These are phyloP conservation scores for Lamellibrachia luymesi DNA, from an alignment of 1,140 invertebrate species.

Conservation along the genomic window DNA sequence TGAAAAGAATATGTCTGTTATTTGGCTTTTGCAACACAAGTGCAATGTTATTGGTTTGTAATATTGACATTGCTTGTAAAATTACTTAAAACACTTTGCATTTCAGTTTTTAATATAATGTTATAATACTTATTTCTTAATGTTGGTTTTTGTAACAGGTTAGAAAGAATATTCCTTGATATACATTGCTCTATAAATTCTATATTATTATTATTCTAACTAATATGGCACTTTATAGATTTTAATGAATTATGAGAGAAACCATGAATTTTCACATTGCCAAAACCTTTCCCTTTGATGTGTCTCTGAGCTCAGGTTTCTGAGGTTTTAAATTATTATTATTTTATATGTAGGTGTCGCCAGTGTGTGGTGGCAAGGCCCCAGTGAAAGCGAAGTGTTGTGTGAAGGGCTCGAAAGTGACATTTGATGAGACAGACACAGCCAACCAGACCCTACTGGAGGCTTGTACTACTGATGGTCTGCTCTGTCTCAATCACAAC, in stretches of 20 bases:
- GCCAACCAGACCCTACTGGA: neutral
- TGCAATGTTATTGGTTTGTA: no score
- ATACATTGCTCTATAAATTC: neutral
- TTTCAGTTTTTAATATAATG: no score
- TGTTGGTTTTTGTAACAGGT: no score
- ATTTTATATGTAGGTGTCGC: neutral
- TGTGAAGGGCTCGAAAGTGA: neutral
- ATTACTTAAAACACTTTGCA: no score
- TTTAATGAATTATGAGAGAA: neutral
- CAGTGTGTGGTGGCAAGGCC: neutral
- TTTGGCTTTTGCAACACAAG: no score
- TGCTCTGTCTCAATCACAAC: neutral
- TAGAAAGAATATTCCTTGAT: no score
- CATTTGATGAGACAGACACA: neutral
- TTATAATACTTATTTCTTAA: no score
- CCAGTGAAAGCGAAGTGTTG: neutral
- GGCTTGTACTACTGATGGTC: neutral
- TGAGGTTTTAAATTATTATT: no score
- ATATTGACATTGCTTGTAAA: no score
- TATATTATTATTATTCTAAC: neutral
- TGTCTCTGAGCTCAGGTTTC: no score
- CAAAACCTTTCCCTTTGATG: no score
- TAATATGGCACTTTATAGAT: neutral
- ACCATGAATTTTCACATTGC: neutral
- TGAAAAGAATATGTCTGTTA: no score